These are phyloP conservation scores for Mastomys coucha DNA, from an alignment of 2,113 vertebrate genomes.

Conservation along the genomic window DNA sequence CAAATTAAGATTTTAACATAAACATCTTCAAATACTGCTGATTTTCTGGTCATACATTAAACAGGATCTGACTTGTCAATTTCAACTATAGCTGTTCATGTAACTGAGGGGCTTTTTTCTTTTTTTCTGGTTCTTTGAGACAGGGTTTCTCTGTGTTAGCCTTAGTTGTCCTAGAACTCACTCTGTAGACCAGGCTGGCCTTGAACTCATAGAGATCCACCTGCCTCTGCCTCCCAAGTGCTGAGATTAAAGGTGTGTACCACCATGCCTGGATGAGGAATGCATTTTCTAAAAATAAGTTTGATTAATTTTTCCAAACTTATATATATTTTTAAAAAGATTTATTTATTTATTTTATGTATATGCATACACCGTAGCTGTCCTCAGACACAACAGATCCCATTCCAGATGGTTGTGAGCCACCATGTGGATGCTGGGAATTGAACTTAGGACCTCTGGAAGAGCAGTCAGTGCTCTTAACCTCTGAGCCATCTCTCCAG, in stretches of 20 bases:
- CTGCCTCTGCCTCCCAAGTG: neutral
- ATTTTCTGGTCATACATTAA: neutral
- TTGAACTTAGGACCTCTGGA: too few relatives aligned
- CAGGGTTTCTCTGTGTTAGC: neutral
- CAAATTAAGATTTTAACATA: neutral
- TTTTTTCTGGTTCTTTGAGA: neutral
- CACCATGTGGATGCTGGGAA: too few relatives aligned
- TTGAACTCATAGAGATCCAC: neutral
- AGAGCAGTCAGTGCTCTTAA: too few relatives aligned
- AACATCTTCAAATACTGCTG: constrained; percentile 35
- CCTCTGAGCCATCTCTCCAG: too few relatives aligned
- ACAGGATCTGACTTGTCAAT: neutral
- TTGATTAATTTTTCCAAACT: constrained; percentile 21
- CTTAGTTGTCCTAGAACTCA: neutral
- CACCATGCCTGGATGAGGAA: neutral
- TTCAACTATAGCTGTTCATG: neutral
- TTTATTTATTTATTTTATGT: too few relatives aligned
- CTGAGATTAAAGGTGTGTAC: neutral
- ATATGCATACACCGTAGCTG: too few relatives aligned
- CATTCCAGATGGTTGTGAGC: too few relatives aligned
- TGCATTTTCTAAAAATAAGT: neutral
- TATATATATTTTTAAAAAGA: neutral
- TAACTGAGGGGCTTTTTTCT: neutral
- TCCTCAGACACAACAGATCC: too few relatives aligned
- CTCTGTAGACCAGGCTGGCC: neutral